phyloP scores from a whole-genome alignment of 1,140 invertebrate genomes.

The Phortica variegata region DNA sequence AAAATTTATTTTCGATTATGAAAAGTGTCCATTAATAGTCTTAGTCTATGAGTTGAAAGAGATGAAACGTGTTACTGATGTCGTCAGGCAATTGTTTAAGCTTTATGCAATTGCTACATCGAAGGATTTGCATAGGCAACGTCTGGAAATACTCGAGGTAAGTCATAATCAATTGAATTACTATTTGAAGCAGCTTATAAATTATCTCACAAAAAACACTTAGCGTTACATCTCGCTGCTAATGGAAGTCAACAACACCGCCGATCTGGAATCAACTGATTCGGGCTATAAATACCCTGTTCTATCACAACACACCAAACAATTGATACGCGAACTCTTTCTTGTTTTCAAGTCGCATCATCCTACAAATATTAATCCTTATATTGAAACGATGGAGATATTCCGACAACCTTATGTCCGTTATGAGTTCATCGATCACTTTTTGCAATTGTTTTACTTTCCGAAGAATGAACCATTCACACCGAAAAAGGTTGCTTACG shows the following conservation, averaged over 20 bases:
- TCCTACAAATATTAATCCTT: constrained; percentile 6
- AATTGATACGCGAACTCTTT: constrained; percentile 12
- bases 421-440: constrained; percentile 17
- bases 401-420: constrained; percentile 16
- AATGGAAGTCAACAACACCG: constrained; percentile 11
- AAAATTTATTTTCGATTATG: constrained; percentile 13
- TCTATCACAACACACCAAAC: constrained; percentile 9
- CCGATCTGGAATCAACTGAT: constrained; percentile 13
- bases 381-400: constrained; percentile 8
- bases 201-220: too few relatives aligned
- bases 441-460: constrained; percentile 12
- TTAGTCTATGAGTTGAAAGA: constrained; percentile 9
- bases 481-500: constrained; percentile 12
- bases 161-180: too few relatives aligned
- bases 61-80: constrained; percentile 3
- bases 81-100: constrained; percentile 10
- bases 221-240: constrained; percentile 18
- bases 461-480: constrained; percentile 1
- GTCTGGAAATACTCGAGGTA: constrained; percentile 13
- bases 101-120: constrained; percentile 1
- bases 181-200: too few relatives aligned
- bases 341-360: constrained; percentile 12
- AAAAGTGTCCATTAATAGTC: constrained; percentile 11
- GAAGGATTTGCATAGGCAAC: constrained; percentile 7
- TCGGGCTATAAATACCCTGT: constrained; percentile 12